Evolutionary conservation across 2,113 vertebrate species (phyloP), one percentile per base, ranked within the genome.

Genomic region (Xenus cinereus): DNA sequence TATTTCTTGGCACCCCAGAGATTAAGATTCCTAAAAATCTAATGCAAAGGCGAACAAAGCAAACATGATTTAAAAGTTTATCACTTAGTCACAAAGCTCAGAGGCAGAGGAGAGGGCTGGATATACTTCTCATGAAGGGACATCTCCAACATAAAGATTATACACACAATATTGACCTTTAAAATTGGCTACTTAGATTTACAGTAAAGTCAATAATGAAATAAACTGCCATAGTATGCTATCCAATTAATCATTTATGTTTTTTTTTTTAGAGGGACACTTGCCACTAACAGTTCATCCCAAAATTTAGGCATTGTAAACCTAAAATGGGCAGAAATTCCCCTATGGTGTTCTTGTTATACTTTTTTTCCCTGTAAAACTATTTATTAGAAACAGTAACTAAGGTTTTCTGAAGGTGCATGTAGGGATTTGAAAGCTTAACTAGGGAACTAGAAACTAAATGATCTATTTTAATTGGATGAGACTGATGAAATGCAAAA

Each of bases 1-100:
- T 85, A 92, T 93, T 87, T 57, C 89, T 86, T 89, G 81, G 80
- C 67, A 88, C 54, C 86, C 75, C 79, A 82, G 87, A 96, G 86
- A 92, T 91, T 66, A 87, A 54, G 53, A 95, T 91, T 91, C 84
- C 84, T 87, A 90, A 97, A 91, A 94, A 78, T 84, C 71, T 93
- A 87, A 84, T 53, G 71, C 90, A 94, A 95, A 96, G 63, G 68
- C 89, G 84, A 95, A 81, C 79, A 95, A 90, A 88, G 81, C 79
- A 93, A 95, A 92, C 74, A 82, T 7, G 2, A 88, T 91, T 83
- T 90, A 45, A 33, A 92, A 94, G 88, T 96, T 95, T 62, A 73
- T 75, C 84, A 69, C 60, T 85, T 93, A 93, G 73, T 85, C 73
- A 84, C 64, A 84, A 88, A 94, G 79, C 78, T 79, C 37, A 74